Evolutionary conservation across 2,888 invertebrate species (phyloP).

Genomic region (Agrotis segetum): DNA sequence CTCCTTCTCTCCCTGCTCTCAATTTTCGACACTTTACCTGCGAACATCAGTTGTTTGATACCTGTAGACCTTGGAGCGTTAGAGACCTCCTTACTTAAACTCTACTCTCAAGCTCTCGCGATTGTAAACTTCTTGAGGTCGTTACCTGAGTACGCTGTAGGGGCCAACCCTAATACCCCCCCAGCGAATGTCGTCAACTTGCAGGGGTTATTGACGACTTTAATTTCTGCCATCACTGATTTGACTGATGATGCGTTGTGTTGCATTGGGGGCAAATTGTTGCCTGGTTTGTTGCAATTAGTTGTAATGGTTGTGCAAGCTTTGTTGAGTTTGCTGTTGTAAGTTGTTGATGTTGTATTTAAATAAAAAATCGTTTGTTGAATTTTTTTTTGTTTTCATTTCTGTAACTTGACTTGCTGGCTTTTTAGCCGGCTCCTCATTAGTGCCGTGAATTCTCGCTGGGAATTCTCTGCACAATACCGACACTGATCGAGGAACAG

Average conservation of each 20-base stretch:
- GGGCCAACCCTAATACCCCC: constrained; percentile 82
- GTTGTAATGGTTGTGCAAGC: constrained; percentile 82
- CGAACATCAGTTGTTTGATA: constrained; percentile 83
- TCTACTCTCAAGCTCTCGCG: constrained; percentile 86
- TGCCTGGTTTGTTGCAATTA: constrained; percentile 83
- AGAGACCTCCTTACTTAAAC: constrained; percentile 84
- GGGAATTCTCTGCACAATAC: too few relatives aligned
- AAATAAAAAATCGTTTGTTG: constrained; percentile 32
- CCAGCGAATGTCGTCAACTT: constrained; percentile 74
- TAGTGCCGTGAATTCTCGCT: too few relatives aligned
- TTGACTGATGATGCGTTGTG: constrained; percentile 81
- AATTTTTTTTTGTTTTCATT: constrained; percentile 15
- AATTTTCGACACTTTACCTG: constrained; percentile 86
- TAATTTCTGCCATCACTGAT: constrained; percentile 78
- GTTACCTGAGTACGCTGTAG: constrained; percentile 83
- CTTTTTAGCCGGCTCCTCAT: too few relatives aligned
- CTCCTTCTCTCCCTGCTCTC: constrained; percentile 85
- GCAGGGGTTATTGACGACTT: constrained; percentile 78
- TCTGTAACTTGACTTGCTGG: too few relatives aligned
- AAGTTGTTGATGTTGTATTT: constrained; percentile 14
- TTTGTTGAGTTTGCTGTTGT: constrained; percentile 75
- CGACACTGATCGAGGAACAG: too few relatives aligned
- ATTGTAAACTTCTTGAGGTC: constrained; percentile 85
- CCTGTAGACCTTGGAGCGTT: constrained; percentile 85
- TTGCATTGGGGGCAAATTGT: constrained; percentile 81